Evolutionary conservation across 2,888 invertebrate genomes (phyloP).

Genomic region (Euzophera pinguis): DNA sequence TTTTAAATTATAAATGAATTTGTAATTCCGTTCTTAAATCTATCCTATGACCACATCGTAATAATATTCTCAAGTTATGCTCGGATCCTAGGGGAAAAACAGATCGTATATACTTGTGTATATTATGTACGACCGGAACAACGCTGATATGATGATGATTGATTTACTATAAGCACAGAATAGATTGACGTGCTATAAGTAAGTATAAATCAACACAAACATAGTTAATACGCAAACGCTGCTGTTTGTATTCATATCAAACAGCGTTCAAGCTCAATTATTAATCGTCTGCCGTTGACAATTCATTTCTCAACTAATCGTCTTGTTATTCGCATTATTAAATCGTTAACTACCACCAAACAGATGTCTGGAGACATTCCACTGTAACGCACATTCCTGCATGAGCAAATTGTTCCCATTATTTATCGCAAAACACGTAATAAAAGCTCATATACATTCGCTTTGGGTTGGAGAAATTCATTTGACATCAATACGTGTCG

Average conservation of each 20-base stretch:
- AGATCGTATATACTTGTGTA: no score
- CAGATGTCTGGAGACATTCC: conserved; percentile 15
- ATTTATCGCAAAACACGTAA: conserved; percentile 10
- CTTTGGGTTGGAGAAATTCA: conserved; percentile 6
- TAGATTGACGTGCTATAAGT: no score
- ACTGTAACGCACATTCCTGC: conserved; percentile 11
- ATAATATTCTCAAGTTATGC: no score
- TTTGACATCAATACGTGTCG: conserved; percentile 1
- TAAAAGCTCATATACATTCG: conserved; percentile 11
- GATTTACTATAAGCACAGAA: background rate
- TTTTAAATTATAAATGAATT: no score
- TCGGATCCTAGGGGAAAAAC: no score
- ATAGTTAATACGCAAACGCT: background rate
- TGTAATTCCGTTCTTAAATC: no score
- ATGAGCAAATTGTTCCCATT: conserved; percentile 12
- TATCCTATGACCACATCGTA: no score
- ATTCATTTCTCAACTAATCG: conserved; percentile 22
- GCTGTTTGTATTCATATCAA: conserved; percentile 2
- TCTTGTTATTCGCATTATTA: conserved; percentile 21
- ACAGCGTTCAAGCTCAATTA: conserved; percentile 8
- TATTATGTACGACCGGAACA: no score
- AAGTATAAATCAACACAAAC: background rate
- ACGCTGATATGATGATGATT: no score
- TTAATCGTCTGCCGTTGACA: conserved; percentile 25
- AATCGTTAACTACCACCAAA: conserved; percentile 19